Evolutionary conservation across 2,113 vertebrate species (phyloP), one percentile per base, ranked within the genome.

Genomic region (Tragelaphus scriptus): DNA sequence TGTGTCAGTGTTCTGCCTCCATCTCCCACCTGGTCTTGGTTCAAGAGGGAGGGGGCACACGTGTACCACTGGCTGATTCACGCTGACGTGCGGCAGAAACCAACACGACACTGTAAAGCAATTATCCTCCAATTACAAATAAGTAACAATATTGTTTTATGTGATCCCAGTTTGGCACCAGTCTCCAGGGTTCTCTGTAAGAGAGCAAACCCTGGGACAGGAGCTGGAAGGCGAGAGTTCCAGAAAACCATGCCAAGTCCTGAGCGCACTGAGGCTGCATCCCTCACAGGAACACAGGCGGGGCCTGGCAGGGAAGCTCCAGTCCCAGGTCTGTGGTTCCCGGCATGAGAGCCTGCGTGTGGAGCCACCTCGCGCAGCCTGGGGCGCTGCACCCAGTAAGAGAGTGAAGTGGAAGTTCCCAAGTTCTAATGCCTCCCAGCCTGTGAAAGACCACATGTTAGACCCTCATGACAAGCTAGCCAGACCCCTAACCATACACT

Each of bases 241-340:
- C 36, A 40, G 88, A 55, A 85, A 36, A 21, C 28, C 65, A 71
- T 6, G 14, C 11, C 26, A 3, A 8, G 47, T 19, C 44, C 12
- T 28, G 21, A 4, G 81, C 0, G 0, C 9, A 6, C 10, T 25
- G 47, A 1, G 8, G 85, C 63, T 16, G 0, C 0, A 9, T 8
- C 61, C 88, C 55, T 44, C 0, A 0, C 13, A 0, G 7, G n/a
- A 61, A 21, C 1, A 25, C 1, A 51, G 12, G 26, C 21, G 6
- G 28, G n/a, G 11, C 9, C 28, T 23, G 0, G 1, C 5, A 5
- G 55, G 65, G n/a, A 58, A 1, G 81, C 21, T 7, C 93, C 75
- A 26, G 25, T 3, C 30, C 77, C 58, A 13, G n/a, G 10, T 3
- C 84, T 36, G 2, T 25, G 1, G 61, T 6, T 49, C 87, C 36